Conservation (phyloP, 2,797 vertebrate species). For the Phyllotis vaccarum region DNA sequence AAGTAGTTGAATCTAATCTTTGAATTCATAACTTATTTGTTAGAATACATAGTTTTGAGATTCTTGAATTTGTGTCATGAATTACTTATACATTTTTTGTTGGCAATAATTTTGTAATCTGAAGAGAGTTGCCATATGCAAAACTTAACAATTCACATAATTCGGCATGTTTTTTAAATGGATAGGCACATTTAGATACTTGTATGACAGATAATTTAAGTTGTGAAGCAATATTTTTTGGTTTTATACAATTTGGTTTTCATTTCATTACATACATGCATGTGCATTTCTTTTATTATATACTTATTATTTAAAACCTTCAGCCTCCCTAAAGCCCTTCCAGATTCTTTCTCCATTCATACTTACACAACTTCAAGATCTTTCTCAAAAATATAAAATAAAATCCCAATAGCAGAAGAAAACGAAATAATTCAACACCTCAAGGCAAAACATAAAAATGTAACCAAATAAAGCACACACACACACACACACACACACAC, state of each 20-base stretch:
- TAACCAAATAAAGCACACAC: background rate
- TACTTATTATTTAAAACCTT: background rate
- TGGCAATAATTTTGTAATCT: slow-evolving; percentile 53
- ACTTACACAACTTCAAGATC: background rate
- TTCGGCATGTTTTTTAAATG: background rate
- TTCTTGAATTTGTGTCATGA: slow-evolving; percentile 12
- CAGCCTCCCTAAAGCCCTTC: background rate
- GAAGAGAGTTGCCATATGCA: background rate
- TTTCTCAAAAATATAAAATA: background rate
- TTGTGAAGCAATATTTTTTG: background rate
- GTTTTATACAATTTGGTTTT: background rate
- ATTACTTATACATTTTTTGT: slow-evolving; percentile 18
- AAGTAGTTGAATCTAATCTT: slow-evolving; percentile 57
- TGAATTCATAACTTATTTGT: slow-evolving; percentile 69
- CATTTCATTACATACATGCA: background rate
- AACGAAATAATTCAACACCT: background rate
- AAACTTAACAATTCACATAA: slow-evolving; percentile 2
- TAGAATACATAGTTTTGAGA: slow-evolving; percentile 54
- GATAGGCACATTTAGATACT: background rate
- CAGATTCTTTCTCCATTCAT: background rate
- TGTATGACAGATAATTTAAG: slow-evolving; percentile 18
- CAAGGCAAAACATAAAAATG: background rate
- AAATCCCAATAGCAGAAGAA: background rate
- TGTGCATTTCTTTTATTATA: background rate
- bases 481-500: too few relatives aligned